Evolutionary conservation across 2,797 vertebrate genomes (phyloP).

Genomic region (Gymnocypris eckloni): DNA sequence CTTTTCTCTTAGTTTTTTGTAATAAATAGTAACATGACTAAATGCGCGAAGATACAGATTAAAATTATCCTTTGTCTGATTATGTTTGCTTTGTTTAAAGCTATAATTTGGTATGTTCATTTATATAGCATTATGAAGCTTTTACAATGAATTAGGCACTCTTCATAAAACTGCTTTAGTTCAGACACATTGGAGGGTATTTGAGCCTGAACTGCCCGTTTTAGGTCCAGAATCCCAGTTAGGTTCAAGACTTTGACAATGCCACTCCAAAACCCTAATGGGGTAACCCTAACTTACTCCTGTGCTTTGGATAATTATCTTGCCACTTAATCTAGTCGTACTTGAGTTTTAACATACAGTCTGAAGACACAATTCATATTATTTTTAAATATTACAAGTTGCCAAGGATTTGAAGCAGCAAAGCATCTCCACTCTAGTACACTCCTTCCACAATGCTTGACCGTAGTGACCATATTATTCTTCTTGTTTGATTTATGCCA

Average conservation of each 20-base stretch:
- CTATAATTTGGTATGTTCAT: not conserved
- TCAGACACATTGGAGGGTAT: not conserved
- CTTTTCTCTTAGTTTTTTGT: not conserved
- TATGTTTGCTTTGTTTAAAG: not conserved
- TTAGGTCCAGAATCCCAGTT: not conserved
- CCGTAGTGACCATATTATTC: not conserved
- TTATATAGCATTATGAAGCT: not conserved
- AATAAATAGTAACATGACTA: conserved; percentile 18
- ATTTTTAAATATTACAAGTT: not conserved
- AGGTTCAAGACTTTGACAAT: not conserved
- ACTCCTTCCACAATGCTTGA: not conserved
- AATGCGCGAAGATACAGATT: not conserved
- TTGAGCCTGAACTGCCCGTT: not conserved
- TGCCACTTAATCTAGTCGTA: not conserved
- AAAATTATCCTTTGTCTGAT: not conserved
- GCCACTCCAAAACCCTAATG: not conserved
- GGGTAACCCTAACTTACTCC: not conserved
- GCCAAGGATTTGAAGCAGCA: too few relatives aligned
- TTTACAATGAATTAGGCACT: not conserved
- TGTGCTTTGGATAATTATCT: not conserved
- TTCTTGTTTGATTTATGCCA: not conserved
- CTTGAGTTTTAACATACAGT: not conserved
- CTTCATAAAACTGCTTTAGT: not conserved
- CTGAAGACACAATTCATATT: too few relatives aligned
- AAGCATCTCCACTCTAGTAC: not conserved